These are phyloP conservation scores for Pachycephus smyrnensis DNA, from an alignment of 2,888 invertebrate genomes.

Conservation along the genomic window DNA sequence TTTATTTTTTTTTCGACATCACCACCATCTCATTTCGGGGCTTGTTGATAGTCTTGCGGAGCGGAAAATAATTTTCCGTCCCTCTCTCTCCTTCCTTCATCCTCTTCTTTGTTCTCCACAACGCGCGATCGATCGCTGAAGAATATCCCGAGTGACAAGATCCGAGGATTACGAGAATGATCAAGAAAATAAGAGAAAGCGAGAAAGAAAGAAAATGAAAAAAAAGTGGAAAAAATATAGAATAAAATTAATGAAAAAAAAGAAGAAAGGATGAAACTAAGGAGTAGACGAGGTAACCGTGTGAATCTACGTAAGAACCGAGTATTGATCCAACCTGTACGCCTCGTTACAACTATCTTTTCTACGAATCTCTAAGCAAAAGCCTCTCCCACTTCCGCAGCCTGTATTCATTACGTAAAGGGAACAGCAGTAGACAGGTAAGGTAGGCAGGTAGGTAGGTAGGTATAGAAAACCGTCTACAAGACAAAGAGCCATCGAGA, in stretches of 20 bases:
- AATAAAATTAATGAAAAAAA: constrained; percentile 27
- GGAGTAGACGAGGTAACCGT: constrained; percentile 37
- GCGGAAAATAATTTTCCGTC: not conserved
- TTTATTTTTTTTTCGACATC: not conserved
- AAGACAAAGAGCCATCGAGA: not conserved
- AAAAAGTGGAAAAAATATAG: constrained; percentile 19
- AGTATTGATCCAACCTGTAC: constrained; percentile 63
- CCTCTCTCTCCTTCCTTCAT: not conserved
- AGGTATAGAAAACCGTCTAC: not conserved
- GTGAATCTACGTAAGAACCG: constrained; percentile 59
- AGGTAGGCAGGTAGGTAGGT: constrained; percentile 1
- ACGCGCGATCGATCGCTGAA: not conserved
- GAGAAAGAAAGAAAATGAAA: constrained; percentile 5
- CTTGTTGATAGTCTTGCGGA: not conserved
- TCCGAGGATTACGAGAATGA: not conserved
- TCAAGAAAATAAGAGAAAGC: not conserved
- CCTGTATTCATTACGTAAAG: constrained; percentile 38
- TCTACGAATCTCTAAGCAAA: constrained; percentile 59
- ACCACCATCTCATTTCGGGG: not conserved
- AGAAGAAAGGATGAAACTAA: constrained; percentile 34
- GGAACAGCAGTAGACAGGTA: constrained; percentile 12
- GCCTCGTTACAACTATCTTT: constrained; percentile 63
- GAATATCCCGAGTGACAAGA: not conserved
- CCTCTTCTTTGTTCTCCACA: not conserved
- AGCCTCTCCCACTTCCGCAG: constrained; percentile 53